Base-by-base conservation (phyloP, 2,888 invertebrate species). In the Tetheella fluctuosa region DNA sequence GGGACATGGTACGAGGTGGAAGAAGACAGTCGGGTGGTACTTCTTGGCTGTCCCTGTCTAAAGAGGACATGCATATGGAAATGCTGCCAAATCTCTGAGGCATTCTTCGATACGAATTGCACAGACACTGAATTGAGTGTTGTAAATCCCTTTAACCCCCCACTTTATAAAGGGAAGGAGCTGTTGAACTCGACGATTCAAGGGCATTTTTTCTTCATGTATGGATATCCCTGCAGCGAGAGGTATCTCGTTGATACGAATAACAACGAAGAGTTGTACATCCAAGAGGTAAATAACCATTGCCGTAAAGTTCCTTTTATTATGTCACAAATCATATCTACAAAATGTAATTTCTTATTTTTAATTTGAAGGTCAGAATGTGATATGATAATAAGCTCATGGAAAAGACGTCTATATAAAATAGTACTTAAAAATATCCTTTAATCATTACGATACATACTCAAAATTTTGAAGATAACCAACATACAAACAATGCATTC, bases 41-140 rank as follows among this genome's bases (percentile, higher is more conserved):
- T 68, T 2, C 74, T 81, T 2, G 92, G 92, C 0, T 93, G 92
- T 53, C 92, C 92, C 0, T 93, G 92, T 62, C 82, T 90, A 12
- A 83, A 77, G 1, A 79, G 88, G 7, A 65, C 70, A 10, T 92
- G 92, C 64, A 52, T 93, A 25, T 89, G 88, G 81, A 88, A 89
- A 68, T 93, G 92, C 60, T 93, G 92, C 58, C 72, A 66, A 0
- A 63, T 58, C 0, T 80, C 80, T 0, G 76, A 84, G 62, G 81
- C 79, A 59, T 85, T 73, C 57, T 61, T 77, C 12, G 79, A 80
- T 54, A 71, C 70, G 39, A 65, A 71, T 0, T 93, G 92, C 58
- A 61, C 59, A 7, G 72, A 77, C 34, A 79, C 82, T 0, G 71
- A 77, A n/a, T 59, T 75, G 13, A 61, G 64, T 15, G 81, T 71